Base-by-base conservation (phyloP, 2,888 invertebrate genomes). In the Dioctria linearis region DNA sequence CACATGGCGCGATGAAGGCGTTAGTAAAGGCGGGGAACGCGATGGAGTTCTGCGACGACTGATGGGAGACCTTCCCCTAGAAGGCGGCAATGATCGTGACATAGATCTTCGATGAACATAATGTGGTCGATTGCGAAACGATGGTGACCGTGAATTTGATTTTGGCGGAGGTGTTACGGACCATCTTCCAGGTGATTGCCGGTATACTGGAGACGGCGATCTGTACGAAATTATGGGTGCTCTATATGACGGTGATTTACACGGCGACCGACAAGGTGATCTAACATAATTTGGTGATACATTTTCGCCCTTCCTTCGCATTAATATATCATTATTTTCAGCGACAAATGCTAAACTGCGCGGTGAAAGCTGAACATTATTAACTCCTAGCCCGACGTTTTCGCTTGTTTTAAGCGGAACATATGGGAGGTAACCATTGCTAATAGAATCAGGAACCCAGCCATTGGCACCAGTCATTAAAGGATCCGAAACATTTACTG, bases 341-440 rank as follows among this genome's bases (percentile, higher is more conserved):
- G 80, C 80, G 4, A 84, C 84, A 80, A 84, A 84, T 3, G 84
- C 84, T 25, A 83, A 80, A 80, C 83, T 84, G 2, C 84, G 79
- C 1, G 84, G 84, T 4, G 84, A 84, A 43, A 84, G 76, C 40
- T 83, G 84, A 3, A 84, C 83, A 67, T 82, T 83, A 43, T 51
- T 59, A 8, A 59, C 63, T 2, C 37, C 51, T 3, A 66, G 3
- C 4, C 66, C 80, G 11, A 67, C 4, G 37, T 42, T 51, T n/a
- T 80, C 79, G 2, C 40, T 13, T 13, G 42, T 43, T 13, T 75
- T 81, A 51, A 61, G 80, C 54, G 81, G 76, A 43, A 46, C 37
- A 40, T 79, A 75, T 67, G 80, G 67, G 3, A 79, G 61, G 43
- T 75, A 82, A 25, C 81, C 80, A 69, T 59, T 76, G n/a, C 40